These are phyloP conservation scores for Elysia chlorotica DNA, from an alignment of 1,140 invertebrate genomes.

Conservation along the genomic window DNA sequence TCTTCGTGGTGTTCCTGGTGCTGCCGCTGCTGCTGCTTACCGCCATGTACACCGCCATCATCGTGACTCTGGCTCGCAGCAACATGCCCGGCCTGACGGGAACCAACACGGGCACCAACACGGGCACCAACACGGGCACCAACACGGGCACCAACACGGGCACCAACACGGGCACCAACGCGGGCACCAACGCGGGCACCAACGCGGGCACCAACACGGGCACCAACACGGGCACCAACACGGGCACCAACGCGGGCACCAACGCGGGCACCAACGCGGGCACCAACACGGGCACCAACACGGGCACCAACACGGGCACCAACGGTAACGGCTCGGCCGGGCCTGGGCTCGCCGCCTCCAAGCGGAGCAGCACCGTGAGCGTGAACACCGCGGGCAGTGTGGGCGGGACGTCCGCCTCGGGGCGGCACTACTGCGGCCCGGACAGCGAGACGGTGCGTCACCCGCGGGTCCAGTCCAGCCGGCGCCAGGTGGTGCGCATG, in stretches of 20 bases:
- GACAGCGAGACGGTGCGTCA: background rate
- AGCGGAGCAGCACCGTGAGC: background rate
- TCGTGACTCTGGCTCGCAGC: conserved; percentile 20
- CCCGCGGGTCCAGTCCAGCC: background rate
- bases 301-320: too few relatives aligned
- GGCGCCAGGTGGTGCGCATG: conserved; percentile 79
- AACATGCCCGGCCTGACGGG: conserved; percentile 7
- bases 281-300: too few relatives aligned
- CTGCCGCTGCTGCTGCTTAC: conserved; percentile 36
- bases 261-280: too few relatives aligned
- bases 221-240: too few relatives aligned
- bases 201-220: too few relatives aligned
- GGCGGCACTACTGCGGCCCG: background rate
- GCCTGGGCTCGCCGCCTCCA: background rate
- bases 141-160: too few relatives aligned
- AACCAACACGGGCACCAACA: too few relatives aligned
- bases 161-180: too few relatives aligned
- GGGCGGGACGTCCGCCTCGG: conserved; percentile 67
- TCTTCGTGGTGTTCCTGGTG: conserved; percentile 30
- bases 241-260: too few relatives aligned
- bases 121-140: too few relatives aligned
- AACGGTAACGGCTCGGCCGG: too few relatives aligned
- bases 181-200: too few relatives aligned
- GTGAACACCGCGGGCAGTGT: conserved; percentile 47
- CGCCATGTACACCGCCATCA: conserved; percentile 38